Percentiles rank a stretch among this genome's conserved stretches.
phyloP scores from a whole-genome alignment of 1,140 invertebrate genomes.

The Laodelphax striatellus region DNA sequence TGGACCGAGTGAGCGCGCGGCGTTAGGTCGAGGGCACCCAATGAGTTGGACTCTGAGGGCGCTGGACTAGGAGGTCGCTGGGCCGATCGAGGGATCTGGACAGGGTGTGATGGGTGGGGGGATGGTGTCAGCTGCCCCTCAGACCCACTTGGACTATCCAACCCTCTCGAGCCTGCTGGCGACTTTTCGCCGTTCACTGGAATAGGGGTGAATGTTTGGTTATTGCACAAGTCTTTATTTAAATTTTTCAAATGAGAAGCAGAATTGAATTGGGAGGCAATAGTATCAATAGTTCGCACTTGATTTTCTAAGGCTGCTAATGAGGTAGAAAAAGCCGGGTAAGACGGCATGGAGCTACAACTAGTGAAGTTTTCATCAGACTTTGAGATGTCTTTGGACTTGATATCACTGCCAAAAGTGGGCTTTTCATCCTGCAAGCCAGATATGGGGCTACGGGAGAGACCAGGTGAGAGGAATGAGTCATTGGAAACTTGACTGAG shows the following conservation, averaged over 20 bases:
- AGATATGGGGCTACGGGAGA: conserved; percentile 42
- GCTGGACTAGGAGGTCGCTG: conserved; percentile 31
- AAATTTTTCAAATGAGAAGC: conserved; percentile 32
- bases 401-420: background rate
- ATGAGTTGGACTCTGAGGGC: conserved; percentile 36
- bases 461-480: conserved; percentile 20
- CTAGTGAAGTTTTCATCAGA: conserved; percentile 18
- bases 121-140: conserved; percentile 29
- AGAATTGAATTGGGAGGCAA: conserved; percentile 37
- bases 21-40: conserved; percentile 46
- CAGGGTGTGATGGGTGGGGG: conserved; percentile 18
- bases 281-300: conserved; percentile 51
- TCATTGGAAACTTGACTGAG: conserved; percentile 28
- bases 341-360: conserved; percentile 24
- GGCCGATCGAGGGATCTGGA: conserved; percentile 27
- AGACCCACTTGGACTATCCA: conserved; percentile 30
- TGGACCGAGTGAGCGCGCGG: conserved; percentile 31
- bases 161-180: conserved; percentile 25
- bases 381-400: conserved; percentile 11
- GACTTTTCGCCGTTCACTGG: conserved; percentile 42
- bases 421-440: conserved; percentile 23
- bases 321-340: conserved; percentile 53
- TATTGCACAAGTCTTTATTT: conserved; percentile 32
- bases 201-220: conserved; percentile 28
- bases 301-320: conserved; percentile 64